Percentiles rank a stretch among this genome's conserved stretches.
phyloP scores from a whole-genome alignment of 2,797 vertebrate genomes.

The Alexandromys oeconomus region DNA sequence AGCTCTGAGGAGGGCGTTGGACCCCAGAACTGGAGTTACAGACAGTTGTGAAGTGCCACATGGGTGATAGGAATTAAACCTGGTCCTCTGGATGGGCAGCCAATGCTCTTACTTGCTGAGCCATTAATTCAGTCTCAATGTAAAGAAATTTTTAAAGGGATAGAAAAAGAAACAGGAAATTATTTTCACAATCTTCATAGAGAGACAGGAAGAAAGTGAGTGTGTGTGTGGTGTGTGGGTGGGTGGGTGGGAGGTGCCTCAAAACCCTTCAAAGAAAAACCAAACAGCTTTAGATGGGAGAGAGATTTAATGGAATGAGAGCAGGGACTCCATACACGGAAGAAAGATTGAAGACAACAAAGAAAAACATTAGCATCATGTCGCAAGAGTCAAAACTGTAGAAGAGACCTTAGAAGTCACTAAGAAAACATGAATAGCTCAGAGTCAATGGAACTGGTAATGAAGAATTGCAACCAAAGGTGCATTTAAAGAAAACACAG shows the following conservation, averaged over 20 bases:
- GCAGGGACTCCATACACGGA: not conserved
- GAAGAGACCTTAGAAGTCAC: not conserved
- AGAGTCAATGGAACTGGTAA: not conserved
- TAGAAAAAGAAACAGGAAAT: not conserved
- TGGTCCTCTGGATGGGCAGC: not conserved
- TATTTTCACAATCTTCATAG: constrained; percentile 21
- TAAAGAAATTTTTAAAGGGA: not conserved
- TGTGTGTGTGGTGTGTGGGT: not conserved
- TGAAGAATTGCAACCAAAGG: not conserved
- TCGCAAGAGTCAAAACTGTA: not conserved
- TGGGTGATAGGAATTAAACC: not conserved
- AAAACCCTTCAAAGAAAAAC: not conserved
- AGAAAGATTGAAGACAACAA: not conserved
- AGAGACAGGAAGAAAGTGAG: not conserved
- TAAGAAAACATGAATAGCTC: not conserved
- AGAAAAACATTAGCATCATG: not conserved
- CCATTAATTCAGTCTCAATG: not conserved
- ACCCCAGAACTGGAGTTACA: not conserved
- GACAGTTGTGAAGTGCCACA: not conserved
- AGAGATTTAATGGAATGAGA: constrained; percentile 28
- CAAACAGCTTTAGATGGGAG: not conserved
- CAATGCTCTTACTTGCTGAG: not conserved
- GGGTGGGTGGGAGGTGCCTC: no score
- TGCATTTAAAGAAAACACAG: not conserved
- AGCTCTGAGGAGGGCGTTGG: not conserved